Base-by-base conservation (phyloP, 2,113 vertebrate genomes). In the Regulus satrapa region DNA sequence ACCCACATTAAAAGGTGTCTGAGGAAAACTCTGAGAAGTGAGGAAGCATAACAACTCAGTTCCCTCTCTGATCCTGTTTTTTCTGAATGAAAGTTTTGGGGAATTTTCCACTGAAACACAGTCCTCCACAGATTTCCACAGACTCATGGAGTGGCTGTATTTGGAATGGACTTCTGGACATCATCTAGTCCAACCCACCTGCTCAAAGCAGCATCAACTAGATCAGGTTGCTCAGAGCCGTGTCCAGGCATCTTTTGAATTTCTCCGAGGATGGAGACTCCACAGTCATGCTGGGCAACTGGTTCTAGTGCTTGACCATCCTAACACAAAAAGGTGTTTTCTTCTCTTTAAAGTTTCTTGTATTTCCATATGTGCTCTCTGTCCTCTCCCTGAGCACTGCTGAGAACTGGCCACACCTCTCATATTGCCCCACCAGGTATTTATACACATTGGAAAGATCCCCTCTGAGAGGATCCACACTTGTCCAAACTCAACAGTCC, bases 151-250 rank as follows among this genome's bases (percentile, higher is more conserved):
- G 64, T 6, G 9, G 6, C 24, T 55, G 32, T 58, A 17, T 66
- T 74, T 61, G 16, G 36, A 68, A 56, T 15, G 25, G 5, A 38
- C 10, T 13, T 77, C 18, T 8, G 1, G 26, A 63, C 12, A 63
- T 31, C 20, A 54, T 3, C 17, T 72, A 51, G 5, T 51, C 25
- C 45, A 61, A 14, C 0, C 1, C 7, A 4, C 1, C 15, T 77
- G 18, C 26, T 92, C 66, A 82, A 66, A 81, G 12, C 12, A 83
- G 24, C 5, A 8, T 49, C 19, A 62, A 10, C 3, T 34, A 52
- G 18, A 54, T 31, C 24, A 55, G 13, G 7, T 43, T 88, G 49
- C 13, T 56, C 48, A 80, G 20, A 52, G 23, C 17, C 46, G 20
- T 18, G 24, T 54, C 17, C 10, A 74, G 18, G 40, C 32, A 4